A percentile compares a stretch with the other conserved stretches of the same genome.
phyloP scores from a whole-genome alignment of 2,113 vertebrate species.

The Campylomormyrus numenius region DNA sequence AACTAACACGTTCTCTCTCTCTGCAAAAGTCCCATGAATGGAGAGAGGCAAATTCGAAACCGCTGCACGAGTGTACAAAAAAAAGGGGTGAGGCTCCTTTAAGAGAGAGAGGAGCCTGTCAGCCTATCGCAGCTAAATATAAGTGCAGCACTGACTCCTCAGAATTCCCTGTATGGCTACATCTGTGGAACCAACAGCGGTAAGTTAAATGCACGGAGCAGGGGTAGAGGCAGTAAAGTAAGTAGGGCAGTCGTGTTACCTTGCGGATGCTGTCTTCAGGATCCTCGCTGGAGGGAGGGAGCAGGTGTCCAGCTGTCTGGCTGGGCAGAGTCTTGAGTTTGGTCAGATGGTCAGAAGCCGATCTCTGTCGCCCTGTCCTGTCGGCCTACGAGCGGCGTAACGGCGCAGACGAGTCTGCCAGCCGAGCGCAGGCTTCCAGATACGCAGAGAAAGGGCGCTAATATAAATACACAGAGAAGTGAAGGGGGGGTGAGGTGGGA shows the following conservation, averaged over 20 bases:
- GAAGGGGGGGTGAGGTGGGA: constrained; percentile 20
- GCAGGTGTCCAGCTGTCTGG: constrained; percentile 18
- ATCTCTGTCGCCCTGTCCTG: constrained; percentile 4
- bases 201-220: constrained; percentile 13
- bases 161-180: constrained; percentile 23
- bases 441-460: constrained; percentile 6
- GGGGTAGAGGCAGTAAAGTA: constrained; percentile 20
- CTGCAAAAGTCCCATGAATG: background rate
- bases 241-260: constrained; percentile 43
- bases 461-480: constrained; percentile 29
- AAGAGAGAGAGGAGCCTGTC: constrained; percentile 12
- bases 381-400: background rate
- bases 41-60: background rate
- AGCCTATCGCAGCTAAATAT: constrained; percentile 6
- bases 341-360: constrained; percentile 19
- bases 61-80: background rate
- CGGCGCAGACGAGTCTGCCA: background rate
- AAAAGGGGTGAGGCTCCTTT: constrained; percentile 17
- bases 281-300: constrained; percentile 26
- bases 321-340: constrained; percentile 4
- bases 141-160: constrained; percentile 13
- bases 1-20: background rate
- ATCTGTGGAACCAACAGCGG: constrained; percentile 16
- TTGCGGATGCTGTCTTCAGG: constrained; percentile 34
- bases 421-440: constrained; percentile 7